Percentiles rank a stretch among this genome's conserved stretches.
phyloP scores from a whole-genome alignment of 2,888 invertebrate species.

The Drosophila melanosoma region DNA sequence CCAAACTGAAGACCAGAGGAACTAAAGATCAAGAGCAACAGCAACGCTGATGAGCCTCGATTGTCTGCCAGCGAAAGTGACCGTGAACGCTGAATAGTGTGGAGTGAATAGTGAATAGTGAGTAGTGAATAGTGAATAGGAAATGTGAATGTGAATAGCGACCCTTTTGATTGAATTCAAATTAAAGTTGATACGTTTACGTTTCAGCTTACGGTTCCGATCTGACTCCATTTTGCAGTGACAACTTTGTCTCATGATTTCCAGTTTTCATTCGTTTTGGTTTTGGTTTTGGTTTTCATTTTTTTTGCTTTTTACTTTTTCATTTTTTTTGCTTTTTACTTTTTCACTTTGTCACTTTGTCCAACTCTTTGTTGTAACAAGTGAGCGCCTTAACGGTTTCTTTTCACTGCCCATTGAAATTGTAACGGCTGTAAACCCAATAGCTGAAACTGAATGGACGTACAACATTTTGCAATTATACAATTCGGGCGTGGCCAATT shows the following conservation, averaged over 20 bases:
- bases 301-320: conserved; percentile 9
- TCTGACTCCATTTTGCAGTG: conserved; percentile 55
- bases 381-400: conserved; percentile 68
- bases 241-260: conserved; percentile 55
- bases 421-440: conserved; percentile 55
- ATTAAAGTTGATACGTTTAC: conserved; percentile 65
- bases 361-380: conserved; percentile 58
- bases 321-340: conserved; percentile 8
- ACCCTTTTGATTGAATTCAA: conserved; percentile 76
- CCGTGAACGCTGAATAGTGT: conserved; percentile 46
- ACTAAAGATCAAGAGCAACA: conserved; percentile 44
- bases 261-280: conserved; percentile 28
- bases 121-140: conserved; percentile 27
- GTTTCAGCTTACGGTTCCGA: conserved; percentile 28
- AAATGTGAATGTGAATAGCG: conserved; percentile 37
- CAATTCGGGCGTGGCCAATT: conserved; percentile 64
- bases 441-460: conserved; percentile 21
- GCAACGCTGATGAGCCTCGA: conserved; percentile 74
- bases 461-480: conserved; percentile 75
- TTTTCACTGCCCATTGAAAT: conserved; percentile 36
- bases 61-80: conserved; percentile 68
- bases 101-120: conserved; percentile 39
- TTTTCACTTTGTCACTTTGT: conserved; percentile 7
- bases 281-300: not conserved
- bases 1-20: conserved; percentile 24